Evolutionary conservation across 2,113 vertebrate genomes (phyloP), one percentile per base, ranked within the genome.

Genomic region (Haemorhous mexicanus): DNA sequence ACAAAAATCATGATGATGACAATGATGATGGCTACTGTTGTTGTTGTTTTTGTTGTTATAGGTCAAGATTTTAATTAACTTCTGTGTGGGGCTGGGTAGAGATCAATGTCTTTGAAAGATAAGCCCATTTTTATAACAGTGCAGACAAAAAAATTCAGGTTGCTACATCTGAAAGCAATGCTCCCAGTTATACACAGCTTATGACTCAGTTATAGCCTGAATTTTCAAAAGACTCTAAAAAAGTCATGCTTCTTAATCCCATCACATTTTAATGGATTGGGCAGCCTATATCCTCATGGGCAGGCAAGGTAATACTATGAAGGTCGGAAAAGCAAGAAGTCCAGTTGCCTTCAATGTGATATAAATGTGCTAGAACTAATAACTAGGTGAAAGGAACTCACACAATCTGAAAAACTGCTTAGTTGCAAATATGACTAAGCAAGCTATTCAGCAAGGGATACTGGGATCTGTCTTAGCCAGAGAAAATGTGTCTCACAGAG

Each of bases 211-310:
- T 86, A 63, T 46, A 47, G 55, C 24, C 92, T 63, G 68, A 84
- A 93, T 92, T 92, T 92, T 95, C 89, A 94, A 74, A 69, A 82
- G 49, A 81, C 41, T 67, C 75, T 90, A 21, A 88, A 83, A 73
- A 69, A 69, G 50, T 53, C 72, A 84, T 72, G 72, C 52, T 77
- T 83, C 55, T 94, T 92, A 93, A 91, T 90, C 90, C 33, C 32
- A 84, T 91, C 63, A 88, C 11, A 88, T 90, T 93, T 93, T 94
- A 91, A 86, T 74, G 86, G 67, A 83, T 52, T 77, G 58, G 35
- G 30, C 17, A 88, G 72, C 50, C 43, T 63, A 59, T 70, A 93
- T 70, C 35, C 55, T 43, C 69, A 15, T 77, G 50, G 76, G 52
- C 23, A 86, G 64, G 58, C 8, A 5, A 74, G 26, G 72, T 67